A percentile compares a stretch with the other conserved stretches of the same genome.
These are phyloP conservation scores for Branchinecta lynchi DNA, from an alignment of 1,140 invertebrate genomes.

Conservation along the genomic window DNA sequence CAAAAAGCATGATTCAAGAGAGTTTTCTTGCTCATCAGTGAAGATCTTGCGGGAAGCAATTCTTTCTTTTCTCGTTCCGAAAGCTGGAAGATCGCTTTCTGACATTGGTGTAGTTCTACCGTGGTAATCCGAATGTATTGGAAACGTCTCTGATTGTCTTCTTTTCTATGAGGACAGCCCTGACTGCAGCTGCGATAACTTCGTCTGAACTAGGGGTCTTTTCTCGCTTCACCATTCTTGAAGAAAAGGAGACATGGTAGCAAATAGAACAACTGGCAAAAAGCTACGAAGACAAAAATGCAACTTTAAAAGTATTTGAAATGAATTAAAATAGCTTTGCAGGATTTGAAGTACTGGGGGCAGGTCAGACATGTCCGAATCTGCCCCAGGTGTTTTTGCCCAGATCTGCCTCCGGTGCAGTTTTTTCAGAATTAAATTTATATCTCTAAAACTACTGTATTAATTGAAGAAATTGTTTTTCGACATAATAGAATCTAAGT, in stretches of 20 bases:
- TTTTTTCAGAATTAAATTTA: too few species aligned
- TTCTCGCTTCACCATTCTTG: not conserved
- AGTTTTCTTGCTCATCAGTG: not conserved
- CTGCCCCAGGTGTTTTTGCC: too few species aligned
- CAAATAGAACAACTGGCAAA: not conserved
- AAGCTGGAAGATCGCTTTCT: not conserved
- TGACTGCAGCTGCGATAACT: constrained; percentile 5
- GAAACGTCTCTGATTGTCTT: constrained; percentile 4
- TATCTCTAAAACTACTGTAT: too few species aligned
- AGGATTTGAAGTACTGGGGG: constrained; percentile 4
- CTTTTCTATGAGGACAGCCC: constrained; percentile 5
- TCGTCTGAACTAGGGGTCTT: not conserved
- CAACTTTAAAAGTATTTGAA: not conserved
- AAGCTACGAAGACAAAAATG: not conserved
- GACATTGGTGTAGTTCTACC: constrained; percentile 5
- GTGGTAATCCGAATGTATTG: not conserved
- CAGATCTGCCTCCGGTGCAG: too few species aligned
- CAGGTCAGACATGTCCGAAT: too few species aligned
- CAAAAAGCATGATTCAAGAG: not conserved
- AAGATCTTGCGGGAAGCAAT: not conserved
- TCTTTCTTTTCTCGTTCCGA: not conserved
- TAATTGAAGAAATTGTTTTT: too few species aligned
- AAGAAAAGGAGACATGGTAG: constrained; percentile 1
- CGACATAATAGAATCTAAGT: too few species aligned
- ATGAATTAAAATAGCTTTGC: not conserved